Evolutionary conservation across 2,113 vertebrate genomes (phyloP), one percentile per base, ranked within the genome.

Genomic region (Scolopax mira): DNA sequence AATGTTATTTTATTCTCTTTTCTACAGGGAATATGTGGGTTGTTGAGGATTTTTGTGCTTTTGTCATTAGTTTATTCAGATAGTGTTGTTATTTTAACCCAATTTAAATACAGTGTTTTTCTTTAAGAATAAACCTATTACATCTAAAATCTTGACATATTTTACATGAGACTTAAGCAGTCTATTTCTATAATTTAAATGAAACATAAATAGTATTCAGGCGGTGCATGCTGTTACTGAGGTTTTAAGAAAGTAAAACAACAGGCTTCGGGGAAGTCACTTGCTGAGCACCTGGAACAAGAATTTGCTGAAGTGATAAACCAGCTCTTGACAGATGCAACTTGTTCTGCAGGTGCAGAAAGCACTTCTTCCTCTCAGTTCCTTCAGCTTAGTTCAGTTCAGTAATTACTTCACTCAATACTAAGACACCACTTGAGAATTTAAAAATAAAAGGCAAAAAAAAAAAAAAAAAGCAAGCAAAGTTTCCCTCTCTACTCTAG

Each of bases 341-440:
- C 83, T 93, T 74, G 73, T 79, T 93, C 91, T 89, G 96, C 96
- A 97, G 96, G 96, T 97, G 94, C 93, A 94, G 89, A 95, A 95
- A 94, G 70, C 57, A 94, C 81, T 91, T 91, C 83, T 96, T 95
- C 80, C 89, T 87, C 95, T 92, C 70, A 28, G 80, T 94, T 93
- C 91, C 93, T 75, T 57, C 84, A 82, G 90, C 52, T 65, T 44
- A 74, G 70, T 65, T 74, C 51, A 37, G 77, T 89, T 84, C 89
- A 91, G 73, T 91, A 94, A 90, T 67, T 81, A 93, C 72, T 71
- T 81, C 73, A 85, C 73, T 91, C 78, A 75, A 1, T 61, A 37
- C 58, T 80, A 79, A 91, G 49, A 79, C 4, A 78, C 13, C 48
- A 79, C 73, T 94, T 75, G 35, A 89, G 70, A 94, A 84, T 81